These are phyloP conservation scores for Acleris laterana DNA, from an alignment of 2,888 invertebrate species.

Conservation along the genomic window DNA sequence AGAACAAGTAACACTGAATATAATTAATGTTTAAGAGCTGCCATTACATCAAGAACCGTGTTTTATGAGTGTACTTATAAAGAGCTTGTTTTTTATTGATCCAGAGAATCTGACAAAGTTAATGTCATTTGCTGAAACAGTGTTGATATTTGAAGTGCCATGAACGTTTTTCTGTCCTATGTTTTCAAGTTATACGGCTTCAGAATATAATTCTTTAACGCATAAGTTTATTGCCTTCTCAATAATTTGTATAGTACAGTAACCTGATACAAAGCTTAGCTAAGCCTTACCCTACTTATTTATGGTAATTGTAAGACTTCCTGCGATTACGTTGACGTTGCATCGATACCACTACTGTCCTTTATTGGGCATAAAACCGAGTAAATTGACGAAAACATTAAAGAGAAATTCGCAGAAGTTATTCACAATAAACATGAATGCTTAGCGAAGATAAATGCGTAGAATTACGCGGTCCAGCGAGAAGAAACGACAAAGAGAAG, in stretches of 20 bases:
- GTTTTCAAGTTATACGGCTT: too few species aligned
- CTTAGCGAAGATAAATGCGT: conserved; percentile 73
- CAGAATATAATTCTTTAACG: too few species aligned
- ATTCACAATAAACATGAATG: conserved; percentile 58
- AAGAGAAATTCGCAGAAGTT: conserved; percentile 54
- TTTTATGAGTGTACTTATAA: background rate
- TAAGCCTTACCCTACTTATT: conserved; percentile 12
- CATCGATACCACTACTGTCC: conserved; percentile 4
- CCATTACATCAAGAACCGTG: background rate
- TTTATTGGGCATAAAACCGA: conserved; percentile 29
- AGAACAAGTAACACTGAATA: conserved; percentile 13
- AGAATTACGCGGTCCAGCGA: conserved; percentile 61
- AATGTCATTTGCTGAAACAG: too few species aligned
- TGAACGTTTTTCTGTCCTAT: too few species aligned
- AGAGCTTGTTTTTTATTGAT: background rate
- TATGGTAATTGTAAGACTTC: conserved; percentile 16
- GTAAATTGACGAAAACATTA: conserved; percentile 38
- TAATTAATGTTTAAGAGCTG: conserved; percentile 3
- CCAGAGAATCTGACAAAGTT: background rate
- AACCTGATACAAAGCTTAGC: conserved; percentile 13
- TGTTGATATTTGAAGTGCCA: too few species aligned
- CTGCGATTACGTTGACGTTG: conserved; percentile 3
- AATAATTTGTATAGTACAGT: background rate
- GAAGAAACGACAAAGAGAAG: conserved; percentile 56
- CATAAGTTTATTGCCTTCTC: background rate